Base-by-base conservation (phyloP, 2,113 vertebrate genomes). In the Psettodes erumei region DNA sequence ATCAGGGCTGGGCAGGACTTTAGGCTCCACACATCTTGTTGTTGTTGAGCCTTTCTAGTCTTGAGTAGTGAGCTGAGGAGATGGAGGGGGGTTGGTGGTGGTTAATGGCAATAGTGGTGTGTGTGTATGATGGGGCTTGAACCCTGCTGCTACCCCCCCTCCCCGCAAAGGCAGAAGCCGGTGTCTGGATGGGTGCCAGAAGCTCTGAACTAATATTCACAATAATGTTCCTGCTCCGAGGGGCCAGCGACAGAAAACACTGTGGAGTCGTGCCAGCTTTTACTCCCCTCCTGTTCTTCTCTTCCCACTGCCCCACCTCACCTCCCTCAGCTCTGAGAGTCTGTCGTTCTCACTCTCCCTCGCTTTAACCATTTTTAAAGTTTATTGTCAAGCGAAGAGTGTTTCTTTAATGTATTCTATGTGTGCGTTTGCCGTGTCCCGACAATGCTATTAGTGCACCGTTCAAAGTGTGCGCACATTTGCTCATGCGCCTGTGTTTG, bases 1-100 rank as follows among this genome's bases (percentile, higher is more conserved):
- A 96, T 95, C 94, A 94, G 93, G 92, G 88, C 85, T 70, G 74
- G 91, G 88, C 94, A 95, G 93, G 89, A 94, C 88, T 90, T 90
- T 79, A 77, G 86, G 75, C 88, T 87, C 85, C 84, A 88, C 86
- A 89, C 86, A 89, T 92, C 90, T 91, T 91, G 91, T 92, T 92
- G 83, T 92, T 92, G 80, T 83, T 69, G 74, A 85, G 89, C 82
- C 86, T 92, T 91, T 91, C 79, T 92, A 86, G 85, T 91, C 77
- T 82, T 66, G 60, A 87, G 81, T n/a, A n/a, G n/a, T 87, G 65
- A 71, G 67, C 68, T 81, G 66, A 65, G 65, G 79, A 86, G 87
- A 81, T 86, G 81, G 63, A 80, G 38, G 33, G 62, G 68, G 23
- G 38, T 71, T 62, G 79, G 76, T 21, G 38, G 72, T 38, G 54